Evolutionary conservation across 2,888 invertebrate genomes (phyloP).

Genomic region (Apotomis betuletana): DNA sequence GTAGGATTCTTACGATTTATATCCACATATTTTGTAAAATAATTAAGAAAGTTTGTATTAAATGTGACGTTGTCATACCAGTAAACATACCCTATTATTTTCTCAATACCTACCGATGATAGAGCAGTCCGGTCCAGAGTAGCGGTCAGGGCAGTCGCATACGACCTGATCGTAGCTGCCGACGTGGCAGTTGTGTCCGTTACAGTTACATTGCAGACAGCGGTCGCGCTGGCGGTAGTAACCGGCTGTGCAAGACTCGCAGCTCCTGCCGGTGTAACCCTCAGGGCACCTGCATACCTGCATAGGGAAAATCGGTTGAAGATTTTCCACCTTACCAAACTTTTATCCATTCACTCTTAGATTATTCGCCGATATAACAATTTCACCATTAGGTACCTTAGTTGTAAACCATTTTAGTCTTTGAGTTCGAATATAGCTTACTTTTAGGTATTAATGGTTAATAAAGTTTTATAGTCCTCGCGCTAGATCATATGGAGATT

Average conservation of each 20-base stretch:
- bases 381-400: no score
- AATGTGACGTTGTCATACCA: no score
- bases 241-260: slow-evolving; percentile 89
- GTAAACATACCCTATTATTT: neutral
- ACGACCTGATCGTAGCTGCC: slow-evolving; percentile 83
- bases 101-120: slow-evolving; percentile 59
- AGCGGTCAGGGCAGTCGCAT: slow-evolving; percentile 89
- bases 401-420: no score
- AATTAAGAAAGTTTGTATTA: no score
- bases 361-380: no score
- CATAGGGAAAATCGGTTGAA: slow-evolving; percentile 19
- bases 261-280: slow-evolving; percentile 92
- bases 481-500: no score
- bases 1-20: no score
- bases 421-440: no score
- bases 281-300: slow-evolving; percentile 90
- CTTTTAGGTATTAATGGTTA: no score
- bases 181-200: slow-evolving; percentile 87
- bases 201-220: slow-evolving; percentile 91
- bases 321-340: neutral
- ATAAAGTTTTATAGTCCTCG: no score
- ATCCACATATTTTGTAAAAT: no score
- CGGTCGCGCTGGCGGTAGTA: slow-evolving; percentile 88
- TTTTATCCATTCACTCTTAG: no score
- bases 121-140: slow-evolving; percentile 86